These are phyloP conservation scores for Pangasius krempfi DNA, from an alignment of 2,797 vertebrate genomes.

Conservation along the genomic window DNA sequence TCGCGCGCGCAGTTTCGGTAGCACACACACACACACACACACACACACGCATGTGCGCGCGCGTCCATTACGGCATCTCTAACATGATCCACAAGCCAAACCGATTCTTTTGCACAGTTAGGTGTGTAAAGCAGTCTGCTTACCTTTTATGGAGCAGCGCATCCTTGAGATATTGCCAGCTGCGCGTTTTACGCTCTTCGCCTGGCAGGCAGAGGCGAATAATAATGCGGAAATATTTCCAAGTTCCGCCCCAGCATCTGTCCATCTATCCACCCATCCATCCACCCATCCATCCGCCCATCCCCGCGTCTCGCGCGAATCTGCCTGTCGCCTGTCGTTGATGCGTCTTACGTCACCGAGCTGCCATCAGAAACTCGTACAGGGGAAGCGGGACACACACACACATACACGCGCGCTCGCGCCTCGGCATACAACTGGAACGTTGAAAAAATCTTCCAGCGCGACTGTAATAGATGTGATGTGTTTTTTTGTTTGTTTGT, in stretches of 20 bases:
- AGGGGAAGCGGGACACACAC: conserved; percentile 31
- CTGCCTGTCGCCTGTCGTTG: conserved; percentile 61
- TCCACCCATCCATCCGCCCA: conserved; percentile 64
- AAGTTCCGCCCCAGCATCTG: conserved; percentile 78
- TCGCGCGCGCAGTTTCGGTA: background rate
- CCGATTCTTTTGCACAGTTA: conserved; percentile 13
- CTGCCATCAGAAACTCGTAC: conserved; percentile 68
- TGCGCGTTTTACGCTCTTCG: conserved; percentile 61
- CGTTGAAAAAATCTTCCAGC: background rate
- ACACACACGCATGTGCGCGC: background rate
- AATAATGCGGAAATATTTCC: conserved; percentile 62
- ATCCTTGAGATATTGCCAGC: conserved; percentile 62
- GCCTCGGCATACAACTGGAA: conserved; percentile 1
- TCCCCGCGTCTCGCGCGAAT: conserved; percentile 52
- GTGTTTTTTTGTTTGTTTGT: background rate
- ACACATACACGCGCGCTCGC: background rate
- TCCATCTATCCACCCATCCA: conserved; percentile 68
- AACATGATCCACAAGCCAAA: background rate
- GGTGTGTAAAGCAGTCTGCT: conserved; percentile 46
- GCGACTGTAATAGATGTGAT: no score
- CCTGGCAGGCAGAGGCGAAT: conserved; percentile 63
- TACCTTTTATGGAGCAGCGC: conserved; percentile 63
- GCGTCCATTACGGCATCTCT: background rate
- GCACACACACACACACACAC: background rate
- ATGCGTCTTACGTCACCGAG: conserved; percentile 74